Conservation (phyloP, 2,113 vertebrate genomes). For the Myrmecobius fasciatus region DNA sequence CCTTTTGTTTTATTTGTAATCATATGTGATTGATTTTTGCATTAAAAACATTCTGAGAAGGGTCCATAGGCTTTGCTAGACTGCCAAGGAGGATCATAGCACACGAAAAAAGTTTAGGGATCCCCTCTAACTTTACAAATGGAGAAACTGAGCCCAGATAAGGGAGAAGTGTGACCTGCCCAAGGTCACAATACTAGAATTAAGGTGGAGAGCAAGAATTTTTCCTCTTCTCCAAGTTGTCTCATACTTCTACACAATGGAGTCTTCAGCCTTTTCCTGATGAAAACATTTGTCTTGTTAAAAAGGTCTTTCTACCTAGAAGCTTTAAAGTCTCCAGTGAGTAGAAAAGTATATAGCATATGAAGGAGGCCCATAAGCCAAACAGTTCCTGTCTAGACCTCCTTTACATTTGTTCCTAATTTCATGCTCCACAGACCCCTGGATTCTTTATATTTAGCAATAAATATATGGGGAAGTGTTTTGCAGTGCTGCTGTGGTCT, state of each 20-base stretch:
- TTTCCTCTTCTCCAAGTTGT: not conserved
- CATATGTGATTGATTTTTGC: not conserved
- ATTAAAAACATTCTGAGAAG: not conserved
- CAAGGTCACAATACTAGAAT: not conserved
- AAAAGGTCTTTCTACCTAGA: slow-evolving; percentile 76
- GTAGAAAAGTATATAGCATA: slow-evolving; percentile 54
- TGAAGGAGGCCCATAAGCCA: slow-evolving; percentile 72
- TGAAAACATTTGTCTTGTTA: slow-evolving; percentile 73
- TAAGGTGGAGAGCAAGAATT: not conserved
- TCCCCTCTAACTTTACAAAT: not conserved
- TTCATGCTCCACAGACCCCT: slow-evolving; percentile 84
- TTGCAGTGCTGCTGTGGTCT: slow-evolving; percentile 67
- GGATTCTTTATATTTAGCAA: slow-evolving; percentile 78
- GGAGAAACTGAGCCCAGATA: not conserved
- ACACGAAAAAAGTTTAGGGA: not conserved
- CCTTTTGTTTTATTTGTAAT: not conserved
- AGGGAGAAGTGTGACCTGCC: not conserved
- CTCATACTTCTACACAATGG: not conserved
- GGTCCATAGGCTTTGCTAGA: not conserved
- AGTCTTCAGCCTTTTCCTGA: not conserved
- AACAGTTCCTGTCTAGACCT: slow-evolving; percentile 87
- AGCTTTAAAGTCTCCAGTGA: slow-evolving; percentile 70
- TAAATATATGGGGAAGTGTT: slow-evolving; percentile 78
- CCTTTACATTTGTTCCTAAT: slow-evolving; percentile 86
- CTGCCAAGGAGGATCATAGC: not conserved